These are phyloP conservation scores for Drosophila virilis DNA, from an alignment of 1,140 invertebrate genomes.

Conservation along the genomic window DNA sequence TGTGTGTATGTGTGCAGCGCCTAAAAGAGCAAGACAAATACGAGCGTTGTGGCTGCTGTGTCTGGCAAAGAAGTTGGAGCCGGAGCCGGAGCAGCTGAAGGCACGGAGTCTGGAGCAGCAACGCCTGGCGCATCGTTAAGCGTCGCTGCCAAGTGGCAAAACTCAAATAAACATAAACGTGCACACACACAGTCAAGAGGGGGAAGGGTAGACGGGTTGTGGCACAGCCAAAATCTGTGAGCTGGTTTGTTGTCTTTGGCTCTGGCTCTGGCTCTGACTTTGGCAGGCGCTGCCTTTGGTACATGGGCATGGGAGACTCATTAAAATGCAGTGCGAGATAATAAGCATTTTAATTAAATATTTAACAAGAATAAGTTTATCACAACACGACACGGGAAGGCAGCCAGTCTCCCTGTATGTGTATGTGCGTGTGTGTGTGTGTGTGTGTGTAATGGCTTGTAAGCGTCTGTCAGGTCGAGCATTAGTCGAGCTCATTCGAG, in stretches of 20 bases:
- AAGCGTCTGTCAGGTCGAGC: conserved; percentile 68
- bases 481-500: conserved; percentile 60
- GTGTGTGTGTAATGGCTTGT: conserved; percentile 72
- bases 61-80: conserved; percentile 56
- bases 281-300: conserved; percentile 19
- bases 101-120: conserved; percentile 32
- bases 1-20: conserved; percentile 39
- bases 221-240: conserved; percentile 73
- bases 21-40: conserved; percentile 81
- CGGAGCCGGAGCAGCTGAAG: not conserved
- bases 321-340: conserved; percentile 84
- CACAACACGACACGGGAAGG: conserved; percentile 67
- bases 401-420: conserved; percentile 2
- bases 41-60: conserved; percentile 55
- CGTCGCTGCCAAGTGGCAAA: conserved; percentile 80
- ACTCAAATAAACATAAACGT: conserved; percentile 83
- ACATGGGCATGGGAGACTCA: conserved; percentile 70
- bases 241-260: conserved; percentile 75
- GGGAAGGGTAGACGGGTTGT: not conserved
- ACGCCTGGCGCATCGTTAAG: conserved; percentile 72
- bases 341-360: conserved; percentile 84
- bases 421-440: not conserved
- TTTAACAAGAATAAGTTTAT: conserved; percentile 84
- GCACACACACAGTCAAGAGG: conserved; percentile 39
- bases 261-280: conserved; percentile 25